Base-by-base conservation (phyloP, 2,888 invertebrate species). In the Phengaris alcon region DNA sequence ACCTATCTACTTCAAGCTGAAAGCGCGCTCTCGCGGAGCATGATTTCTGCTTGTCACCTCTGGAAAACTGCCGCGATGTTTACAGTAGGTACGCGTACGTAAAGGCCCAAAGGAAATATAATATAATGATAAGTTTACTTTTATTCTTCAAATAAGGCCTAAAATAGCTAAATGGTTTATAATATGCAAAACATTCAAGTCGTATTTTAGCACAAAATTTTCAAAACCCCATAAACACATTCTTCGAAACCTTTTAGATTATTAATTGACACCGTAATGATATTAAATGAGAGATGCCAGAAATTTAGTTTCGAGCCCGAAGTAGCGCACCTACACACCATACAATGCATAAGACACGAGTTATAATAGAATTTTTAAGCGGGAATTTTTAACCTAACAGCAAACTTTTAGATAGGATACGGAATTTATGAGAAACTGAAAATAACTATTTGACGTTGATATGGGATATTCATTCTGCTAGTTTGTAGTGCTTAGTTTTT, bases 321-420 rank as follows among this genome's bases (percentile, higher is more conserved):
- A 15, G 48, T 15, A 59, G 22, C 1, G 6, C n/a, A n/a, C n/a
- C n/a, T n/a, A n/a, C n/a, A 77, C 76, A 78, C n/a, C 48, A 69
- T 48, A 77, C 76, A 78, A 76, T 79, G 78, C 77, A 78, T 77
- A 78, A 81, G 77, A n/a, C n/a, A n/a, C n/a, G n/a, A 69, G 75
- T 73, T 76, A 79, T 81, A 80, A 80, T 80, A 80, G 79, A 81
- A 81, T 79, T 79, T 81, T 80, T 80, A 81, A 79, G 69, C 69
- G 15, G 46, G 69, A 69, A 69, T 69, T 69, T 69, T 69, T 69
- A 48, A 69, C 69, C 15, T 13, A 46, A 48, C 48, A 15, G 69
- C 69, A 48, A 69, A 69, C 69, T 69, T 48, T 69, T 7, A 48
- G 48, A 46, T 69, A 69, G 46, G 69, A 15, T 15, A n/a, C n/a